Conservation (phyloP, 2,888 invertebrate genomes). For the Bhutanitis thaidina region DNA sequence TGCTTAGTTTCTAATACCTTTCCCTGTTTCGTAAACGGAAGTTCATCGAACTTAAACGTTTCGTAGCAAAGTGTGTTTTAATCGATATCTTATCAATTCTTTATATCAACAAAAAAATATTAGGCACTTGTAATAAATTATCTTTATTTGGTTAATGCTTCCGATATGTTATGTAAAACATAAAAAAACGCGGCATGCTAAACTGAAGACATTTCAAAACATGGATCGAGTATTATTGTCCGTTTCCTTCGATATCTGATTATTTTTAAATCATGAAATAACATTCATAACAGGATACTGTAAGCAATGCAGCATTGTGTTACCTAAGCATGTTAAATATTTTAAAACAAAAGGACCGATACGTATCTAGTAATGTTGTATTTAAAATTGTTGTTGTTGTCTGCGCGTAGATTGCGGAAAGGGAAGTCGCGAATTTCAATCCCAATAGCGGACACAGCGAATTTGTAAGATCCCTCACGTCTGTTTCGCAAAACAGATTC, state of each 20-base stretch:
- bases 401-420: slow-evolving; percentile 44
- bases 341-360: slow-evolving; percentile 9
- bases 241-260: slow-evolving; percentile 7
- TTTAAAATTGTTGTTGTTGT: slow-evolving; percentile 5
- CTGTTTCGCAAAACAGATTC: not conserved
- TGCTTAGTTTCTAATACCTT: slow-evolving; percentile 36
- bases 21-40: slow-evolving; percentile 61
- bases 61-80: slow-evolving; percentile 33
- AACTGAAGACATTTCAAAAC: slow-evolving; percentile 10
- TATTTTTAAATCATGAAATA: slow-evolving; percentile 8
- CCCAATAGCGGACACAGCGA: slow-evolving; percentile 33
- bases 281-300: not conserved
- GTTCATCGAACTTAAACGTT: slow-evolving; percentile 65
- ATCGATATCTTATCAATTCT: slow-evolving; percentile 52
- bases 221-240: slow-evolving; percentile 4
- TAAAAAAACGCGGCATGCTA: not conserved
- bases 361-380: not conserved
- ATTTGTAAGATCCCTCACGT: slow-evolving; percentile 7
- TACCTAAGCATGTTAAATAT: slow-evolving; percentile 2
- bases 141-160: slow-evolving; percentile 44
- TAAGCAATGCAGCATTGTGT: slow-evolving; percentile 7
- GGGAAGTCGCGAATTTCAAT: slow-evolving; percentile 50
- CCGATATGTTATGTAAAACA: slow-evolving; percentile 27
- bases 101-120: slow-evolving; percentile 34
- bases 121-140: slow-evolving; percentile 32